A percentile compares a stretch with the other conserved stretches of the same genome.
These are phyloP conservation scores for Ferrisia virgata DNA, from an alignment of 2,888 invertebrate genomes.

Conservation along the genomic window DNA sequence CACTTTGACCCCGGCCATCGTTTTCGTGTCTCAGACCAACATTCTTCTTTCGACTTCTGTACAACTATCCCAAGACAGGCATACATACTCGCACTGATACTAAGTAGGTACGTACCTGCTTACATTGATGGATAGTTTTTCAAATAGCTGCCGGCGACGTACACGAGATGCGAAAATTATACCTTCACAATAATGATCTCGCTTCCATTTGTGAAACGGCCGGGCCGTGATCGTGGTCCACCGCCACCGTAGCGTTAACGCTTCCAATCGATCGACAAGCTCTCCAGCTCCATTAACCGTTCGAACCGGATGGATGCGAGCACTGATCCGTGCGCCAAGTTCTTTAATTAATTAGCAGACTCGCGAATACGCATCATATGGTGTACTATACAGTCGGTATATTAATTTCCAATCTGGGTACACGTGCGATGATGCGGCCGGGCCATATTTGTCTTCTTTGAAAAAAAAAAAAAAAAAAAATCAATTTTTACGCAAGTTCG, in stretches of 20 bases:
- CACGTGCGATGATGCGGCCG: not conserved
- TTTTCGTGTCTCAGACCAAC: not conserved
- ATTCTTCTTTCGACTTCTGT: not conserved
- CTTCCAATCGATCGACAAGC: not conserved
- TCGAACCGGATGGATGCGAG: not conserved
- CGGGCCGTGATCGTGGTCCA: too few species aligned
- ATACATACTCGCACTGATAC: too few species aligned
- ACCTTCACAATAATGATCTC: not conserved
- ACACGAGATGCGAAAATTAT: not conserved
- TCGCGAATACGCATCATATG: not conserved
- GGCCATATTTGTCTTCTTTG: not conserved
- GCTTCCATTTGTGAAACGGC: not conserved
- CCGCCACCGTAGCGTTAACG: too few species aligned
- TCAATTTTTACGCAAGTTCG: too few species aligned
- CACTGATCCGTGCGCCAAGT: not conserved
- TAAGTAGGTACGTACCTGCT: not conserved
- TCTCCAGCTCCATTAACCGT: not conserved
- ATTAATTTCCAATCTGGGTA: not conserved
- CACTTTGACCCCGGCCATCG: not conserved
- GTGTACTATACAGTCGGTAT: too few species aligned
- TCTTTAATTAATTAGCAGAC: not conserved
- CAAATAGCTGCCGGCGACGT: not conserved
- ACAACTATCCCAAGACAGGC: not conserved
- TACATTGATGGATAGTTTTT: not conserved
- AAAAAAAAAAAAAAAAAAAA: too few species aligned